Base-by-base conservation (phyloP, 2,797 vertebrate species). In the Neosilurus mollespiculum region DNA sequence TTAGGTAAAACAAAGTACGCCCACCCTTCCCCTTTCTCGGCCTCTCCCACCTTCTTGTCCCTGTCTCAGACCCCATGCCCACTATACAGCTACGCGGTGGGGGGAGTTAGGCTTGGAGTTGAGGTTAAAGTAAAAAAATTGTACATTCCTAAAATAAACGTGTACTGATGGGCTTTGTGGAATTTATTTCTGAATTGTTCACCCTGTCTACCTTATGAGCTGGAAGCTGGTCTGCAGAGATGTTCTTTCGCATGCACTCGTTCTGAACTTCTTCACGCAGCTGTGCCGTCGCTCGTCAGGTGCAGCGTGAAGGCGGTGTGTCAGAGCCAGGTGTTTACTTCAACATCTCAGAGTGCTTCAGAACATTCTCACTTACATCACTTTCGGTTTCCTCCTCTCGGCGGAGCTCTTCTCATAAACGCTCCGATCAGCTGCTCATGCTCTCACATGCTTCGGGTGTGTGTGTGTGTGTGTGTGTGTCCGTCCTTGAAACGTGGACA, bases 371-470 rank as follows among this genome's bases (percentile, higher is more conserved):
- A 10, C 61, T 59, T 24, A 18, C 9, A 24, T 0, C 34, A n/a
- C 71, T 70, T 83, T 72, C 58, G 24, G 24, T 73, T 64, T 64
- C 62, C 58, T 79, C 78, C 24, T 78, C 26, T 80, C 20, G 16
- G 78, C 37, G 61, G n/a, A 22, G 8, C 51, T 84, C 66, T 59
- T 76, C 30, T 76, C 54, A 14, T 37, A 22, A 18, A 34, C 9
- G 24, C 34, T 58, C 4, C 14, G 18, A 53, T 66, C 65, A 22
- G 24, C 81, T 80, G 62, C 69, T 81, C 75, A 51, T 1, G 2
- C 22, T 64, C 54, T 82, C 84, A 86, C 71, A 66, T 77, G 70
- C 59, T 76, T 26, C 9, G 9, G 59, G 71, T 16, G 24, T 20
- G 62, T 66, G 18, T 43, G 37, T 43, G 37, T 43, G 37, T 43